Conservation (phyloP, 2,888 invertebrate genomes). For the Saturnia japonica region DNA sequence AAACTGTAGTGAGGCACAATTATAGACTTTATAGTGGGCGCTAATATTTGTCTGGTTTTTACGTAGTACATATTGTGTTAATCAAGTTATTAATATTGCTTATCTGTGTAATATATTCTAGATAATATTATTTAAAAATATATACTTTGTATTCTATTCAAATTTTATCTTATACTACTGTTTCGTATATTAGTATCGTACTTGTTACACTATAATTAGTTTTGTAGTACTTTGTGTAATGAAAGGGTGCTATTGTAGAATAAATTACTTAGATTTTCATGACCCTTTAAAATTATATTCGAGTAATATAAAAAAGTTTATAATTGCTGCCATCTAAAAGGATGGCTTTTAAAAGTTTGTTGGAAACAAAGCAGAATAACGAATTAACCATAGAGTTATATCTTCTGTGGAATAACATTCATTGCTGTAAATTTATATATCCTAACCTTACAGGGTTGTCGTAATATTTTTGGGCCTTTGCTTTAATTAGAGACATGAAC, state of each 20-base stretch:
- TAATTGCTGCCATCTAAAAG: neutral
- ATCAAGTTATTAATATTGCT: neutral
- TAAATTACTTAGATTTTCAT: too few species aligned
- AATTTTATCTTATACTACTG: neutral
- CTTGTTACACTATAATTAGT: neutral
- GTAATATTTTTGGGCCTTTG: too few species aligned
- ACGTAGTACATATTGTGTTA: neutral
- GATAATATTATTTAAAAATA: neutral
- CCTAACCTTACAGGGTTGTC: too few species aligned
- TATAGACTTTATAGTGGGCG: neutral
- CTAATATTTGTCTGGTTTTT: neutral
- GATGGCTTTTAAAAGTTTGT: neutral
- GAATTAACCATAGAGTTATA: too few species aligned
- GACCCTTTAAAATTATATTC: neutral
- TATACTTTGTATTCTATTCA: neutral
- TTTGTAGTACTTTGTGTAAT: neutral
- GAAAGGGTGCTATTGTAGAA: too few species aligned
- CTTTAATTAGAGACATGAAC: too few species aligned
- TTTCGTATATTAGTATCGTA: neutral
- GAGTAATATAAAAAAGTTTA: neutral
- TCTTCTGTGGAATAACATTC: too few species aligned
- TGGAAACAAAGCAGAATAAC: neutral
- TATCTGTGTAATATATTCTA: neutral
- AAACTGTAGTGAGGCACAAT: neutral
- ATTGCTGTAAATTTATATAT: too few species aligned